Percentiles rank a stretch among this genome's conserved stretches.
Evolutionary conservation across 1,140 invertebrate genomes (phyloP).

Genomic region (Drosophila mayri): DNA sequence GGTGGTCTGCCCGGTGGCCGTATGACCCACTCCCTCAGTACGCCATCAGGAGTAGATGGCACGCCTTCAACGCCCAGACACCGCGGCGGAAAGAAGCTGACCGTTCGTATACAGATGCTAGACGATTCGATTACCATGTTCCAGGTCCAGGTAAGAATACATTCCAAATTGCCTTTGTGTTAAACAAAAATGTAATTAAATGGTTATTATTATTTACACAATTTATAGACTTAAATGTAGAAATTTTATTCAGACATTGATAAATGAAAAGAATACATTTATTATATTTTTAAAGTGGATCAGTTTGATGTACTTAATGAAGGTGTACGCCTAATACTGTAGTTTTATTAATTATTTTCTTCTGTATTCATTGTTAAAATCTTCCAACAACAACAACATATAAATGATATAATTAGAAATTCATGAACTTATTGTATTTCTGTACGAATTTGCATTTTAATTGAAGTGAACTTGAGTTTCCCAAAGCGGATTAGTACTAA

Average conservation of each 20-base stretch:
- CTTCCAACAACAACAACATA: no score
- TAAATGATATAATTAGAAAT: neutral
- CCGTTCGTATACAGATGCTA: constrained; percentile 94
- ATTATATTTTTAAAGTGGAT: neutral
- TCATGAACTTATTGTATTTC: neutral
- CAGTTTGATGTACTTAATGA: neutral
- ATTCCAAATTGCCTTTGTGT: constrained; percentile 1
- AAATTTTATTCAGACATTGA: neutral
- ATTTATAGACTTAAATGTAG: neutral
- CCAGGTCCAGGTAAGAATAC: constrained; percentile 92
- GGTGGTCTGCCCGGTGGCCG: constrained; percentile 78
- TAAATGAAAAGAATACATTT: neutral
- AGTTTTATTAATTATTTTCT: neutral
- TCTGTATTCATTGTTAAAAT: neutral
- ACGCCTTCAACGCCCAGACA: constrained; percentile 90
- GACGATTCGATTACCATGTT: constrained; percentile 95
- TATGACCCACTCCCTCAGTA: constrained; percentile 93
- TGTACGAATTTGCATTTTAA: neutral
- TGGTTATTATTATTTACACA: neutral
- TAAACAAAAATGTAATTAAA: no score
- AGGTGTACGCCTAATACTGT: neutral
- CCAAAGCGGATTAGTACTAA: neutral
- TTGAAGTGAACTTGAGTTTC: neutral
- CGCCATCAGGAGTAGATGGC: constrained; percentile 92
- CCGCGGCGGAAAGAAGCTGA: constrained; percentile 94